These are phyloP conservation scores for Hormaphis cornu DNA, from an alignment of 1,140 invertebrate species.

Conservation along the genomic window DNA sequence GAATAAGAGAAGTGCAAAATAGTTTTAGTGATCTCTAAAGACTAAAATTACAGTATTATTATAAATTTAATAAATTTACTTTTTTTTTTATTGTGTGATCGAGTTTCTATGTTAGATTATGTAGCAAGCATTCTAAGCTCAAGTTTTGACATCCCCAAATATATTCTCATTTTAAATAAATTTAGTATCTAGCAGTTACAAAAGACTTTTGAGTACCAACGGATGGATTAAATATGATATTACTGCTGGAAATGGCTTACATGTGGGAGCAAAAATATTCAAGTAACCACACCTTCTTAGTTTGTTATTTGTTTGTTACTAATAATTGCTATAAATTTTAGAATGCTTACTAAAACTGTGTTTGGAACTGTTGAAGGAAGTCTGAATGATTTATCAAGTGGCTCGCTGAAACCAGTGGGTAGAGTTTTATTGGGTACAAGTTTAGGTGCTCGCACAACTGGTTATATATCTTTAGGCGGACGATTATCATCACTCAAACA, in stretches of 20 bases:
- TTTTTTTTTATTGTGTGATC: slow-evolving; percentile 49
- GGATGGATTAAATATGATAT: slow-evolving; percentile 69
- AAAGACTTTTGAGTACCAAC: slow-evolving; percentile 30
- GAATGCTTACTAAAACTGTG: slow-evolving; percentile 57
- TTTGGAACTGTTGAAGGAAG: slow-evolving; percentile 59
- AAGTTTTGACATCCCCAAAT: too few relatives aligned
- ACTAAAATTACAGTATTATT: too few relatives aligned
- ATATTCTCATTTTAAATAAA: slow-evolving; percentile 58
- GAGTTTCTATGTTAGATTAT: too few relatives aligned
- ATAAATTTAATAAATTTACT: slow-evolving; percentile 18
- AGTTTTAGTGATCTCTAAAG: too few relatives aligned
- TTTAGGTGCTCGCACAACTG: slow-evolving; percentile 2
- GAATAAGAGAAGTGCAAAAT: too few relatives aligned
- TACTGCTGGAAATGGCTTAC: slow-evolving; percentile 64
- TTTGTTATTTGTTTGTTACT: background rate
- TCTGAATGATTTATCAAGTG: slow-evolving; percentile 15
- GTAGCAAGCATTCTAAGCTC: too few relatives aligned
- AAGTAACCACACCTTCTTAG: background rate
- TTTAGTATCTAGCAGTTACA: slow-evolving; percentile 30
- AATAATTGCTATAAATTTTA: slow-evolving; percentile 48
- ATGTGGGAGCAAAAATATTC: slow-evolving; percentile 54
- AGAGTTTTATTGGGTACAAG: slow-evolving; percentile 20
- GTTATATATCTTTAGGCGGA: slow-evolving; percentile 22
- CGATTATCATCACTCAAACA: slow-evolving; percentile 21
- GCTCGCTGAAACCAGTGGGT: slow-evolving; percentile 1